These are phyloP conservation scores for Diplazon laetatorius DNA, from an alignment of 2,888 invertebrate genomes.

Conservation along the genomic window DNA sequence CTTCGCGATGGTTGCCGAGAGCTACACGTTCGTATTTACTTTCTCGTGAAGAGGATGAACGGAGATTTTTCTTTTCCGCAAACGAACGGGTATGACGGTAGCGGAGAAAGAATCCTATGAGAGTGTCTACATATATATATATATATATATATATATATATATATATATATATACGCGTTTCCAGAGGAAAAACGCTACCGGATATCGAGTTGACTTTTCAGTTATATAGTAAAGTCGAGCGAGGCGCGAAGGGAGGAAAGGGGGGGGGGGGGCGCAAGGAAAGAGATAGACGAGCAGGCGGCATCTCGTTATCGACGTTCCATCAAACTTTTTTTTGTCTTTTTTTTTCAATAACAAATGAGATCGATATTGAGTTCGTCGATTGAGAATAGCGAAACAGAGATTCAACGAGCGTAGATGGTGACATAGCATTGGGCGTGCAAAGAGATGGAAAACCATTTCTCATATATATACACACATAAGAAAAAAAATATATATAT, in stretches of 20 bases:
- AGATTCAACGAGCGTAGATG: constrained; percentile 6
- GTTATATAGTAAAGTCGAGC: constrained; percentile 31
- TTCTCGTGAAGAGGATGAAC: constrained; percentile 28
- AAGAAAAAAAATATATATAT: neutral
- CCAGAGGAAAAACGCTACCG: constrained; percentile 38
- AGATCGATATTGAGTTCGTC: constrained; percentile 50
- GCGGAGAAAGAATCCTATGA: no score
- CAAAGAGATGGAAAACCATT: neutral
- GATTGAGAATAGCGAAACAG: constrained; percentile 24
- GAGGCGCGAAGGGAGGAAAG: neutral
- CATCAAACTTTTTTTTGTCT: constrained; percentile 60
- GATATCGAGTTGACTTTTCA: constrained; percentile 58
- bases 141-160: constrained; percentile 3
- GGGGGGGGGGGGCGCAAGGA: constrained; percentile 7
- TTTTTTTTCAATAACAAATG: constrained; percentile 57
- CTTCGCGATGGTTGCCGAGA: neutral
- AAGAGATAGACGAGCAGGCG: constrained; percentile 23
- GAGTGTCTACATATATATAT: neutral
- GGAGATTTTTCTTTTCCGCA: constrained; percentile 33
- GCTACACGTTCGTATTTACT: constrained; percentile 45
- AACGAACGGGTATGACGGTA: constrained; percentile 37
- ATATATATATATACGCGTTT: constrained; percentile 13
- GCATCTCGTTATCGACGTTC: constrained; percentile 63
- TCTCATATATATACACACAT: neutral
- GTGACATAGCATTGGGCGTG: constrained; percentile 27